These are phyloP conservation scores for Zygaena filipendulae DNA, from an alignment of 2,888 invertebrate genomes.

Conservation along the genomic window DNA sequence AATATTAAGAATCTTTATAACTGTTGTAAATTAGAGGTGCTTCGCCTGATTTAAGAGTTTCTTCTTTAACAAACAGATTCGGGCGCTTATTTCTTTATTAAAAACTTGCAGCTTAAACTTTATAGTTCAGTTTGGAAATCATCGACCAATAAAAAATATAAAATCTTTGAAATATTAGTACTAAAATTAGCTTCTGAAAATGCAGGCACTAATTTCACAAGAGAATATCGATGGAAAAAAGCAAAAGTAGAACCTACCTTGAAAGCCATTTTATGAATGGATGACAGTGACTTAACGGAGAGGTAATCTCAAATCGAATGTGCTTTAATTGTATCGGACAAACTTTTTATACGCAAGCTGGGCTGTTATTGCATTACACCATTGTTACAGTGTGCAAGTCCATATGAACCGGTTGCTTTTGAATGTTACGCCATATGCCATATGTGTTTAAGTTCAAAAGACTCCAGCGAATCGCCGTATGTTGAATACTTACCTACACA, in stretches of 20 bases:
- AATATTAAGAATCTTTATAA: too few species aligned
- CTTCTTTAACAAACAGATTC: neutral
- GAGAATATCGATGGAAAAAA: too few species aligned
- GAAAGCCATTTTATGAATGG: conserved; percentile 42
- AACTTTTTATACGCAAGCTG: conserved; percentile 44
- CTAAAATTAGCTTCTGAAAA: too few species aligned
- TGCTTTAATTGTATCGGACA: conserved; percentile 27
- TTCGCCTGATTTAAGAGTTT: neutral
- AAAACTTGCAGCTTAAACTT: too few species aligned
- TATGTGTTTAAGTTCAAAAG: conserved; percentile 12
- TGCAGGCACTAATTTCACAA: too few species aligned
- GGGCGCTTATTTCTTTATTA: too few species aligned
- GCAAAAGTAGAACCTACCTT: conserved; percentile 47
- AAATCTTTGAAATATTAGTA: too few species aligned
- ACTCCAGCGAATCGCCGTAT: conserved; percentile 24
- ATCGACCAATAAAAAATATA: too few species aligned
- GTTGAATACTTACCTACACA: conserved; percentile 22
- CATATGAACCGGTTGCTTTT: conserved; percentile 33
- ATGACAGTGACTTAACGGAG: conserved; percentile 37
- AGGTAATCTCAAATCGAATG: conserved; percentile 49
- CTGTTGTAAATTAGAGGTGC: too few species aligned
- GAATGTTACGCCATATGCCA: conserved; percentile 23
- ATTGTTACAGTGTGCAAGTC: conserved; percentile 19
- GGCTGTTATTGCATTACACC: conserved; percentile 32
- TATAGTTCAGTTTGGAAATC: too few species aligned